Conservation (phyloP, 2,797 vertebrate genomes). For the Liasis olivaceus region DNA sequence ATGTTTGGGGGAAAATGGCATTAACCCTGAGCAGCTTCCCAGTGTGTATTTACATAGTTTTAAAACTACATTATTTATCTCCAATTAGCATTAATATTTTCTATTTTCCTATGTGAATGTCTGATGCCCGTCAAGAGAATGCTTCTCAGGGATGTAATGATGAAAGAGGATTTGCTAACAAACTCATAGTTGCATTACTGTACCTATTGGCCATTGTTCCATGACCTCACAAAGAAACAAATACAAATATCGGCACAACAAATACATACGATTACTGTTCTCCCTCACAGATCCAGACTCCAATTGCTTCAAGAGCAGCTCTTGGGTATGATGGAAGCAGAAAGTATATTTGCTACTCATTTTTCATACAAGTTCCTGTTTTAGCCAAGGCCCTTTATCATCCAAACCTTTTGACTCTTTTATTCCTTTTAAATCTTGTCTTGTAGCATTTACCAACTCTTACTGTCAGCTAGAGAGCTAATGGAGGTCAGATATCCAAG, state of each 20-base stretch:
- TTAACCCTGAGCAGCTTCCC: neutral
- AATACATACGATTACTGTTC: neutral
- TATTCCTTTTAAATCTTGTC: conserved; percentile 1
- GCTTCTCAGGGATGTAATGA: neutral
- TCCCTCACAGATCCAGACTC: neutral
- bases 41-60: neutral
- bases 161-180: neutral
- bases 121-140: neutral
- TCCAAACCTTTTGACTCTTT: neutral
- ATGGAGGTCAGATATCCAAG: neutral
- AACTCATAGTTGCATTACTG: neutral
- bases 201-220: neutral
- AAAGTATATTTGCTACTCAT: neutral
- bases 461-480: neutral
- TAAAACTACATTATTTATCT: neutral
- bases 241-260: neutral
- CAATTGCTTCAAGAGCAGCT: neutral
- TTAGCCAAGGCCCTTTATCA: neutral
- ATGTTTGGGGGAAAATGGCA: neutral
- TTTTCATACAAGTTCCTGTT: neutral
- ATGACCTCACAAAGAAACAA: neutral
- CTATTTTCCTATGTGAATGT: neutral
- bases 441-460: neutral
- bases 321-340: neutral
- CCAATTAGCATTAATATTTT: neutral